Evolutionary conservation across 2,113 vertebrate species (phyloP), one percentile per base, ranked within the genome.

Genomic region (Propithecus coquereli): DNA sequence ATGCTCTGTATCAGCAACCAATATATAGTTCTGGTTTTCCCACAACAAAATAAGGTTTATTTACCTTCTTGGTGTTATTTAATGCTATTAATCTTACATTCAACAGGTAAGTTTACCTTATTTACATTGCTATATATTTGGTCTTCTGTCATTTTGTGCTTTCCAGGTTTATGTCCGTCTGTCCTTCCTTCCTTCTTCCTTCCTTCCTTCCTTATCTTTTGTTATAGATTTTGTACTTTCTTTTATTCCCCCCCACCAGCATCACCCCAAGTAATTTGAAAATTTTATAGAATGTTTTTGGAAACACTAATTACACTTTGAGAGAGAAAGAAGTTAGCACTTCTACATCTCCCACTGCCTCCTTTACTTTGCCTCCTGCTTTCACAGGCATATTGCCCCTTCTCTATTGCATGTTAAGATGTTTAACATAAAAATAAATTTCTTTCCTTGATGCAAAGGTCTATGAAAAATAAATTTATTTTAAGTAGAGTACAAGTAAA

Each of bases 341-440:
- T 18, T 59, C 43, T 93, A 47, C 70, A 85, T 87, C 71, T 84
- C 25, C 81, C 52, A 57, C 6, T 12, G 45, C 43, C 37, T 91
- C 76, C 85, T 73, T 80, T 11, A 66, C 40, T 43, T 85, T 90
- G 47, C 40, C 50, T 68, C n/a, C 18, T 65, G 34, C 37, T 83
- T 91, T 68, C 12, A 1, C 59, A 6, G 61, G 85, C 7, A 43
- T 50, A 22, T 76, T 84, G 77, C 3, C 11, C 45, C 18, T 23
- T 71, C 37, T 76, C 40, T 57, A 52, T 66, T 74, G 32, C 40
- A 81, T 81, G 2, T 45, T 59, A 59, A 50, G 27, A 50, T 76
- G 30, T 40, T 88, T 95, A 79, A 80, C 27, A 92, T 17, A 90
- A 95, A 91, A 94, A 73, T 30, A 76, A 82, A 79, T 50, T 59